Conservation (phyloP, 37 sponge, comb jelly and placozoan species). For the Beroe forskalii region DNA sequence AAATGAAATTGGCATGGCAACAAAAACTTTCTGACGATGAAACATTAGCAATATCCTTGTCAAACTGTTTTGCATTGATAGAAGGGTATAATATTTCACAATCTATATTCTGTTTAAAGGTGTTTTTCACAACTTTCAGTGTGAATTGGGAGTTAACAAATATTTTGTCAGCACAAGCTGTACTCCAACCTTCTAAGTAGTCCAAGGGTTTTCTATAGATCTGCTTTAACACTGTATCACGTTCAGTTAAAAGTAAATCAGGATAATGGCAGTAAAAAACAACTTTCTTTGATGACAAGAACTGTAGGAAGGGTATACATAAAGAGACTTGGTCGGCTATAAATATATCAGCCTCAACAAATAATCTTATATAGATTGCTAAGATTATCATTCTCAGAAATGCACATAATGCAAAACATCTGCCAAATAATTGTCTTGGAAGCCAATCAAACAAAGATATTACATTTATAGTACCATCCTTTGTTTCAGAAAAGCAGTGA, state of each 20-base stretch:
- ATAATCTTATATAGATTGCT: conserved; percentile 75
- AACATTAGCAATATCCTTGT: conserved; percentile 46
- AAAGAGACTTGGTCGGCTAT: conserved; percentile 94
- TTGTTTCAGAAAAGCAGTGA: conserved; percentile 92
- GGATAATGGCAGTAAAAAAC: conserved; percentile 98
- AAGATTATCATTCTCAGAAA: conserved; percentile 91
- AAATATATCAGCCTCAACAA: conserved; percentile 74
- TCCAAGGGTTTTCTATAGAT: conserved; percentile 87
- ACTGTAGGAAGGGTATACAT: conserved; percentile 80
- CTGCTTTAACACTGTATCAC: conserved; percentile 71
- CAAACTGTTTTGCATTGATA: conserved; percentile 79
- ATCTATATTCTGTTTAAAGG: conserved; percentile 70
- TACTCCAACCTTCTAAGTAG: conserved; percentile 83
- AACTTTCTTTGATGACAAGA: conserved; percentile 70
- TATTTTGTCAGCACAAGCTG: conserved; percentile 79
- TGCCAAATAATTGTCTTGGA: conserved; percentile 75
- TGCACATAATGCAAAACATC: conserved; percentile 87
- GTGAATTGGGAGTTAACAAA: conserved; percentile 92
- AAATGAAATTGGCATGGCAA: conserved; percentile 69
- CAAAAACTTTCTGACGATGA: conserved; percentile 12
- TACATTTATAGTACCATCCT: conserved; percentile 79
- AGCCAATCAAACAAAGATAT: conserved; percentile 87
- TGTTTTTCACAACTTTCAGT: conserved; percentile 38
- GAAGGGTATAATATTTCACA: conserved; percentile 85
- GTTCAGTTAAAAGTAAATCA: conserved; percentile 82